A percentile compares a stretch with the other conserved stretches of the same genome.
Conservation (phyloP, 2,888 invertebrate genomes). For the Parnassius glacialis region DNA sequence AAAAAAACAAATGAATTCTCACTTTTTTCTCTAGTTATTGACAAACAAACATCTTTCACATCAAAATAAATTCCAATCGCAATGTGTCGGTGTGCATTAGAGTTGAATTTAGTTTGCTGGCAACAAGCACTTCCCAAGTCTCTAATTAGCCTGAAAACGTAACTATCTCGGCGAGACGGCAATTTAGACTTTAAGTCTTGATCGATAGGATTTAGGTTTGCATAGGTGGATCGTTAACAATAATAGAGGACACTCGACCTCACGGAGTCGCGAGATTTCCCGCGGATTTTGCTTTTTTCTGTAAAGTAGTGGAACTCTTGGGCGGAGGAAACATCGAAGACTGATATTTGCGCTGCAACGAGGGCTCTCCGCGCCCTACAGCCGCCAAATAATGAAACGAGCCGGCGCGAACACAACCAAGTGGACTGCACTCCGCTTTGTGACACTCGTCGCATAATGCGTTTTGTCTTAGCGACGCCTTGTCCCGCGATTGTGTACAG, state of each 20-base stretch:
- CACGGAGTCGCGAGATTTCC: conserved; percentile 59
- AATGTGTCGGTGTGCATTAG: conserved; percentile 38
- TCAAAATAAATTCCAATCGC: conserved; percentile 22
- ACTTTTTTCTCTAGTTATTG: conserved; percentile 35
- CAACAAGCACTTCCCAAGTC: conserved; percentile 47
- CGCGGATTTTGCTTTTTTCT: conserved; percentile 51
- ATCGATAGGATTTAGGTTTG: conserved; percentile 41
- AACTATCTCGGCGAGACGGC: conserved; percentile 36
- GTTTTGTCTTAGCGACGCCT: neutral
- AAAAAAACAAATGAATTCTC: conserved; percentile 30
- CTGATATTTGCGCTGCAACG: conserved; percentile 4
- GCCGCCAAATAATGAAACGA: neutral
- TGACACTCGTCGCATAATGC: neutral
- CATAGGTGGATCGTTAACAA: conserved; percentile 37
- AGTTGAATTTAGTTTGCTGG: conserved; percentile 47
- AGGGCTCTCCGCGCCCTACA: neutral
- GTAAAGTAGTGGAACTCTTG: conserved; percentile 27
- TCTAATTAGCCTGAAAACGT: conserved; percentile 76
- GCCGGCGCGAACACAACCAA: neutral
- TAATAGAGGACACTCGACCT: conserved; percentile 75
- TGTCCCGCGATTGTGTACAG: too few species aligned
- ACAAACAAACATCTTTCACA: conserved; percentile 32
- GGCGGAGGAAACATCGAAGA: conserved; percentile 10
- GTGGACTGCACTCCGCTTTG: conserved; percentile 2
- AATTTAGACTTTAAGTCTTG: conserved; percentile 40